Percentiles rank a stretch among this genome's conserved stretches.
Evolutionary conservation across 2,113 vertebrate genomes (phyloP).

Genomic region (Xenus cinereus): DNA sequence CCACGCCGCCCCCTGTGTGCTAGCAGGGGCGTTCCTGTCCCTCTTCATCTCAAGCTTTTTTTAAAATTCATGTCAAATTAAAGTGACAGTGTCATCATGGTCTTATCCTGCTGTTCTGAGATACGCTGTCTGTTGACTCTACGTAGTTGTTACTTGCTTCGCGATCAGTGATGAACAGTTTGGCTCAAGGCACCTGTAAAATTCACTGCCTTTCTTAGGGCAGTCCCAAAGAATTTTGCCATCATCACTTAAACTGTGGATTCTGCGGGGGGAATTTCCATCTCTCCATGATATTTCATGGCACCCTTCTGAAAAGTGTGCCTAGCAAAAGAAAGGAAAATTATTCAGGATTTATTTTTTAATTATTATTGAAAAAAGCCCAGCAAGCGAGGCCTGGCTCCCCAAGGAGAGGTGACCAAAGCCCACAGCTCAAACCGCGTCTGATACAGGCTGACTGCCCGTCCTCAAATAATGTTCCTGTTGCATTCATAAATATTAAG

Average conservation of each 20-base stretch:
- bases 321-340: not conserved
- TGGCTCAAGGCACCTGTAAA: not conserved
- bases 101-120: not conserved
- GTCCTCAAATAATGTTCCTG: not conserved
- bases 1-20: fast-evolving
- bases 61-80: fast-evolving
- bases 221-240: not conserved
- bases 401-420: not conserved
- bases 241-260: not conserved
- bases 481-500: not conserved
- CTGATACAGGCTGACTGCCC: not conserved
- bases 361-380: not conserved
- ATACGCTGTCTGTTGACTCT: not conserved
- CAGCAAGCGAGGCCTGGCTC: not conserved
- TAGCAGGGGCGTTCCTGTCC: not conserved
- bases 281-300: not conserved
- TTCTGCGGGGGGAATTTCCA: not conserved
- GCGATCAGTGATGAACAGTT: not conserved
- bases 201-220: not conserved
- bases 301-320: not conserved
- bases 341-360: not conserved
- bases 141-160: not conserved
- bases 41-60: not conserved
- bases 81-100: not conserved
- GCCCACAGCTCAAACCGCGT: not conserved